These are phyloP conservation scores for Ophraella communa DNA, from an alignment of 2,888 invertebrate species.

Conservation along the genomic window DNA sequence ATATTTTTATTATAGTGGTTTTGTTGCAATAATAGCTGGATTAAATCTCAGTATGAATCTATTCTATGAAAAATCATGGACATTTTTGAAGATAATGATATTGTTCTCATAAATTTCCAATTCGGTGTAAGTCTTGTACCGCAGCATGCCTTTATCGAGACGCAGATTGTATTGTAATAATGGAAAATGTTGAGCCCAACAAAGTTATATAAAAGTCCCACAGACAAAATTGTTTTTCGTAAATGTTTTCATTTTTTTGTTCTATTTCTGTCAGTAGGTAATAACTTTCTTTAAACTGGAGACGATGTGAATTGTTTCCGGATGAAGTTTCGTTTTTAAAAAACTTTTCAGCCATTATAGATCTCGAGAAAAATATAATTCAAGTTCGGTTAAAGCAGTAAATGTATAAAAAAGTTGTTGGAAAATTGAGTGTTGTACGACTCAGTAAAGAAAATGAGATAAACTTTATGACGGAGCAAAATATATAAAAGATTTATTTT, in stretches of 20 bases:
- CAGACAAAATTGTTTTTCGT: constrained; percentile 22
- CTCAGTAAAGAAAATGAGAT: too few relatives aligned
- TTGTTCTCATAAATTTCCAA: too few relatives aligned
- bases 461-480: too few relatives aligned
- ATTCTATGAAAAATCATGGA: too few relatives aligned
- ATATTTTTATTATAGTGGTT: too few relatives aligned
- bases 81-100: too few relatives aligned
- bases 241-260: constrained; percentile 26
- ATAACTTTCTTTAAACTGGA: not conserved
- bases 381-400: not conserved
- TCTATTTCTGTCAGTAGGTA: not conserved
- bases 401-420: not conserved
- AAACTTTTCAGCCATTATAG: not conserved
- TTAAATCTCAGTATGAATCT: too few relatives aligned
- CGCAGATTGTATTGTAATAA: constrained; percentile 1
- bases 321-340: not conserved
- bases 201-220: constrained; percentile 28
- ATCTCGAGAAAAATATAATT: not conserved
- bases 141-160: not conserved
- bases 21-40: too few relatives aligned
- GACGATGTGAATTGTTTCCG: not conserved
- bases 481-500: too few relatives aligned
- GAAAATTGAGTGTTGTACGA: not conserved
- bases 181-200: constrained; percentile 6
- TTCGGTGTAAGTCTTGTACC: too few relatives aligned